Conservation (phyloP, 1,140 invertebrate genomes). For the Cotesia glomerata region DNA sequence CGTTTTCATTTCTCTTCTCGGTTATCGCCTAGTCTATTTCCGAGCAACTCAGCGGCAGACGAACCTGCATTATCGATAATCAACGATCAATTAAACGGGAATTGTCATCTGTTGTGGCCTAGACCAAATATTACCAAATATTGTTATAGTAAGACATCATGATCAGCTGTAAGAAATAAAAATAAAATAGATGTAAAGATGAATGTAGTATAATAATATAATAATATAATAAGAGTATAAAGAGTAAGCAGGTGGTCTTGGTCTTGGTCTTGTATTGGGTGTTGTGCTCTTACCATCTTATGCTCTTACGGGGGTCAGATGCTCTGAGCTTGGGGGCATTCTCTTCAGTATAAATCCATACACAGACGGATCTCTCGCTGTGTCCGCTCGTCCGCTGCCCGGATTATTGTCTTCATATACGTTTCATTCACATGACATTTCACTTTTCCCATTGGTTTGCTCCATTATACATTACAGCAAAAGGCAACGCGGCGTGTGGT, state of each 20-base stretch:
- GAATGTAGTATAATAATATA: not conserved
- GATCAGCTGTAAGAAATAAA: not conserved
- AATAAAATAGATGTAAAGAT: not conserved
- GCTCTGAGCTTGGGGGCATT: not conserved
- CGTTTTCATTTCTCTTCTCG: no score
- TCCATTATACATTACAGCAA: slow-evolving; percentile 29
- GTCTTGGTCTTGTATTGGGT: not conserved
- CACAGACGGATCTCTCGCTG: not conserved
- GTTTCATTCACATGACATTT: slow-evolving; percentile 36
- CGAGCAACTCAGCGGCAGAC: no score
- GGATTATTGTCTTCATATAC: not conserved
- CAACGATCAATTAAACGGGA: no score
- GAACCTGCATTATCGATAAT: no score
- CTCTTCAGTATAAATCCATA: not conserved
- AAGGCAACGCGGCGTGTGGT: slow-evolving; percentile 27
- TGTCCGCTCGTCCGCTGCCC: not conserved
- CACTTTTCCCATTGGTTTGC: slow-evolving; percentile 37
- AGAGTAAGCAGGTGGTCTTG: slow-evolving; percentile 14
- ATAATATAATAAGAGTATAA: not conserved
- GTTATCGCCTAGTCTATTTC: no score
- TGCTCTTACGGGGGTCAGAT: not conserved
- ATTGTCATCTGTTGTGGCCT: no score
- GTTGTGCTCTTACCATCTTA: no score
- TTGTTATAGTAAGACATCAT: not conserved
- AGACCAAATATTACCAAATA: not conserved